Evolutionary conservation across 1,140 invertebrate genomes (phyloP).

Genomic region (Drosophila lowei): DNA sequence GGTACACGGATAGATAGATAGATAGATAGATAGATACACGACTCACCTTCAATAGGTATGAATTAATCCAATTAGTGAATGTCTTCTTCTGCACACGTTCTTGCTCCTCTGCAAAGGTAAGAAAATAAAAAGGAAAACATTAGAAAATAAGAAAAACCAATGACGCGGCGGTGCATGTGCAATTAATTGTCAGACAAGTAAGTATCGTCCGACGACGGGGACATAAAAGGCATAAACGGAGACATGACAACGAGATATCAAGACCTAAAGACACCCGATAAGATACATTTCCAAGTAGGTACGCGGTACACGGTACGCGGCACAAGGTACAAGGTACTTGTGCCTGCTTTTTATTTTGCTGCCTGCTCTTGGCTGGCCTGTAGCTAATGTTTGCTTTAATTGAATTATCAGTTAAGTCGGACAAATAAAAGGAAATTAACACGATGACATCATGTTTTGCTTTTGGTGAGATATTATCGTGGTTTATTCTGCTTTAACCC

Average conservation of each 20-base stretch:
- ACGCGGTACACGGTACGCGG: not conserved
- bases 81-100: constrained; percentile 99
- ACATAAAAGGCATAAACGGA: constrained; percentile 49
- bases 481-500: not conserved
- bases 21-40: constrained; percentile 17
- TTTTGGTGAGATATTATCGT: constrained; percentile 27
- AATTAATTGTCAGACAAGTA: constrained; percentile 64
- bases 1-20: constrained; percentile 7
- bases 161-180: constrained; percentile 30
- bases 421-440: constrained; percentile 36
- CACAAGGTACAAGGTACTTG: constrained; percentile 12
- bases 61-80: constrained; percentile 99
- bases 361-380: constrained; percentile 20
- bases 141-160: constrained; percentile 51
- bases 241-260: constrained; percentile 54
- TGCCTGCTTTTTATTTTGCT: constrained; percentile 25
- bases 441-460: constrained; percentile 64
- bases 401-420: constrained; percentile 68
- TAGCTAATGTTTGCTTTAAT: constrained; percentile 67
- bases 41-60: constrained; percentile 96
- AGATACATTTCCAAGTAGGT: constrained; percentile 56
- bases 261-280: constrained; percentile 57
- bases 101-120: constrained; percentile 96
- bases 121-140: constrained; percentile 58
- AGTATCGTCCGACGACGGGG: constrained; percentile 5